phyloP scores from a whole-genome alignment of 2,888 invertebrate genomes.

The Morpho achilles region DNA sequence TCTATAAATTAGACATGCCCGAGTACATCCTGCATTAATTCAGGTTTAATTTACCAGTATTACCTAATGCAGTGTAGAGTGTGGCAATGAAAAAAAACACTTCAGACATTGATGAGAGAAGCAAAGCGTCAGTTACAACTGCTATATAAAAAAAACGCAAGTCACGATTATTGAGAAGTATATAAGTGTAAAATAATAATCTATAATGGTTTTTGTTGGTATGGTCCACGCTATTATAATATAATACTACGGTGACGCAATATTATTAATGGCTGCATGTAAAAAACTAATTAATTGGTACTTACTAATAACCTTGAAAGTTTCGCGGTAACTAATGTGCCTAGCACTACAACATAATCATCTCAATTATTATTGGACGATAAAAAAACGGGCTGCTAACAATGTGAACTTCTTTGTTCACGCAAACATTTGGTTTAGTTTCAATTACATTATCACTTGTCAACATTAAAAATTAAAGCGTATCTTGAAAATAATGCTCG shows the following conservation, averaged over 20 bases:
- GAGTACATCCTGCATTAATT: background rate
- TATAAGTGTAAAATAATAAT: slow-evolving; percentile 10
- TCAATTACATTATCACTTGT: too few relatives aligned
- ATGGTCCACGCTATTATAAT: slow-evolving; percentile 6
- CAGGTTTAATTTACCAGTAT: background rate
- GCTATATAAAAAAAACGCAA: slow-evolving; percentile 10
- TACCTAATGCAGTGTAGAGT: background rate
- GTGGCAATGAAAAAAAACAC: too few relatives aligned
- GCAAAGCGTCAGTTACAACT: too few relatives aligned
- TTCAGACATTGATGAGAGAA: too few relatives aligned
- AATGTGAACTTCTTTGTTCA: too few relatives aligned
- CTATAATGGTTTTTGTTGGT: slow-evolving; percentile 8
- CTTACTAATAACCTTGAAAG: slow-evolving; percentile 22
- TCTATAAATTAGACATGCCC: background rate
- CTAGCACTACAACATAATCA: slow-evolving; percentile 1
- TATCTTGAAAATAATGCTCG: too few relatives aligned
- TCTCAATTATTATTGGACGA: background rate
- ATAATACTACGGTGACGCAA: slow-evolving; percentile 15
- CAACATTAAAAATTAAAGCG: too few relatives aligned
- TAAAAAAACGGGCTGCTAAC: too few relatives aligned
- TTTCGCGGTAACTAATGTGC: slow-evolving; percentile 14
- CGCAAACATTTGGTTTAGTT: too few relatives aligned
- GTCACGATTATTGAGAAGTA: slow-evolving; percentile 17
- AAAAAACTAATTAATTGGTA: slow-evolving; percentile 17
- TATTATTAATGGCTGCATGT: slow-evolving; percentile 11